Evolutionary conservation across 2,888 invertebrate species (phyloP).

Genomic region (Keiferia lycopersicella): DNA sequence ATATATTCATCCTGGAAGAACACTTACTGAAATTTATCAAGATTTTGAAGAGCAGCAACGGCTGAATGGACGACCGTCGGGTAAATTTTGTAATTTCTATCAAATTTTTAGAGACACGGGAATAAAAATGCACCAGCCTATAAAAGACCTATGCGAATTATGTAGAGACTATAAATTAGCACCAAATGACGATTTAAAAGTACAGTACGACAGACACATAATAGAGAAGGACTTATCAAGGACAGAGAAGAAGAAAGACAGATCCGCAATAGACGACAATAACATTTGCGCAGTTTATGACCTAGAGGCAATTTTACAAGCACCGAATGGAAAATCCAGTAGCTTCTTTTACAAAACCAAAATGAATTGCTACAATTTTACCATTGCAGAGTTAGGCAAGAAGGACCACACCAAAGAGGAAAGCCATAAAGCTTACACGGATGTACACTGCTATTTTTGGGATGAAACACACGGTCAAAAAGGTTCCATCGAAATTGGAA

Average conservation of each 20-base stretch:
- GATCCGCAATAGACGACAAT: conserved; percentile 24
- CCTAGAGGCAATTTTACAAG: conserved; percentile 26
- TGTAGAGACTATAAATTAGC: conserved; percentile 24
- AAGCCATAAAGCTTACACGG: conserved; percentile 25
- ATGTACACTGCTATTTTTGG: conserved; percentile 24
- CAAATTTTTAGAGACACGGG: conserved; percentile 19
- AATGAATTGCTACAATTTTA: conserved; percentile 23
- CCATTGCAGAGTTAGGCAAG: conserved; percentile 20
- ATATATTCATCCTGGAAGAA: conserved; percentile 22
- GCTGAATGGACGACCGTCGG: conserved; percentile 11
- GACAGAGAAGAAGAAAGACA: conserved; percentile 24
- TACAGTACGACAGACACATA: conserved; percentile 23
- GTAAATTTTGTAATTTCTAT: conserved; percentile 27
- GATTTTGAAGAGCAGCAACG: conserved; percentile 12
- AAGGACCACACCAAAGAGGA: conserved; percentile 20
- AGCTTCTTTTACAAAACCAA: conserved; percentile 21
- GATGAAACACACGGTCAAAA: conserved; percentile 20
- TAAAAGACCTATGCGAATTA: conserved; percentile 24
- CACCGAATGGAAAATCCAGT: conserved; percentile 14
- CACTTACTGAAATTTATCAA: conserved; percentile 23
- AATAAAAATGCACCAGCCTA: conserved; percentile 24
- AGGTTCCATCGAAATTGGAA: conserved; percentile 19
- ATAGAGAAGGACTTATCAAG: conserved; percentile 26
- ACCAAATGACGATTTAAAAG: conserved; percentile 22
- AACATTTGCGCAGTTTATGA: conserved; percentile 27